phyloP scores from a whole-genome alignment of 2,888 invertebrate genomes.

The Sinotaia quadrata region DNA sequence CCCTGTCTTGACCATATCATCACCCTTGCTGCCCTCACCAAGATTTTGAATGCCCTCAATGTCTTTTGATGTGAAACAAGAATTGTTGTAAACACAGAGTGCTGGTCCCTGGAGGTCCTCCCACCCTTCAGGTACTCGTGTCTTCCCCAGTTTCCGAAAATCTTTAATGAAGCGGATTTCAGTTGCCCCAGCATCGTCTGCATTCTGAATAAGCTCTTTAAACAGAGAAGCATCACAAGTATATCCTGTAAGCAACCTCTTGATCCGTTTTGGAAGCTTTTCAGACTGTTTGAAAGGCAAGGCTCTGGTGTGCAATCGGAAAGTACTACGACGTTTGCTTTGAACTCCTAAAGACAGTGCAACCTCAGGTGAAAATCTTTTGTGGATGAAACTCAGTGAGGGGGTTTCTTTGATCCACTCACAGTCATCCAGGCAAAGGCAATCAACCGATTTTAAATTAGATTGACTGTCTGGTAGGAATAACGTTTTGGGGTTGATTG shows the following conservation, averaged over 20 bases:
- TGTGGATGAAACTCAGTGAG: slow-evolving; percentile 35
- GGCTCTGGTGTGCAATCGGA: slow-evolving; percentile 6
- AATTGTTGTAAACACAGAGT: slow-evolving; percentile 66
- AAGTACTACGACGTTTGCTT: slow-evolving; percentile 23
- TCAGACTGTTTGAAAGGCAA: slow-evolving; percentile 64
- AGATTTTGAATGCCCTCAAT: slow-evolving; percentile 63
- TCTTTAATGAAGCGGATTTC: slow-evolving; percentile 66
- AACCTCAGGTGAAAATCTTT: slow-evolving; percentile 43
- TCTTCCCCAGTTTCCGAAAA: slow-evolving; percentile 44
- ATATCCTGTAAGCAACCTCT: slow-evolving; percentile 60
- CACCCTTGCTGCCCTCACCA: slow-evolving; percentile 64
- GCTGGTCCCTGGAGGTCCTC: slow-evolving; percentile 65
- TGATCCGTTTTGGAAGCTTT: slow-evolving; percentile 59
- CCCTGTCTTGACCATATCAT: slow-evolving; percentile 64
- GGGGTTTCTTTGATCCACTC: slow-evolving; percentile 46
- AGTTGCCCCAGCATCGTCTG: slow-evolving; percentile 65
- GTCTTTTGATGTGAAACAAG: slow-evolving; percentile 59
- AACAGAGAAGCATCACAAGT: slow-evolving; percentile 63
- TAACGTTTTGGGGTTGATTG: neutral
- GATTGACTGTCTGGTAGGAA: slow-evolving; percentile 46
- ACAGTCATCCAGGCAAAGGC: slow-evolving; percentile 53
- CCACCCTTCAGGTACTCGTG: slow-evolving; percentile 51
- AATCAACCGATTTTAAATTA: slow-evolving; percentile 32
- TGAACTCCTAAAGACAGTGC: slow-evolving; percentile 48
- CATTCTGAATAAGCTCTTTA: slow-evolving; percentile 68